Evolutionary conservation across 2,797 vertebrate species (phyloP).

Genomic region (Acestrorhynchus altus): DNA sequence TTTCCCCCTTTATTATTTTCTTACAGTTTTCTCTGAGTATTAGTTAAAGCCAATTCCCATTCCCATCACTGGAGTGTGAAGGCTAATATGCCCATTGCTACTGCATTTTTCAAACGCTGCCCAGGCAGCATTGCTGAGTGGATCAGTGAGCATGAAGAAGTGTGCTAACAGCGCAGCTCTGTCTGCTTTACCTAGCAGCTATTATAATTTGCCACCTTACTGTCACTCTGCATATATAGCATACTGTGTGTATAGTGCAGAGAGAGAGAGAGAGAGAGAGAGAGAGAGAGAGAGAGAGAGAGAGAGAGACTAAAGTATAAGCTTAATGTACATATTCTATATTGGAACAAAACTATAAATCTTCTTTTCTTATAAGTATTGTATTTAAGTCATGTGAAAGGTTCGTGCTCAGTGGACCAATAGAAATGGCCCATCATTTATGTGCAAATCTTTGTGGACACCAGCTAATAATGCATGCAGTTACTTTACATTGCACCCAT

Average conservation of each 20-base stretch:
- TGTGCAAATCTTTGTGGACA: no score
- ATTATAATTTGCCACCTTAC: conserved; percentile 7
- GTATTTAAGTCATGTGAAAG: no score
- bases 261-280: no score
- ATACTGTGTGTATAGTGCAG: background rate
- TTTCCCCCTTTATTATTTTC: background rate
- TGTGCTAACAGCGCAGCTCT: background rate
- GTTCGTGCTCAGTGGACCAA: no score
- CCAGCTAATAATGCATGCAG: no score
- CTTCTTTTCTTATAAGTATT: no score
- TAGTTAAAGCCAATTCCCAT: background rate
- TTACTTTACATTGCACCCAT: no score
- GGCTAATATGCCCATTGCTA: conserved; percentile 9
- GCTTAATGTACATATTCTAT: no score
- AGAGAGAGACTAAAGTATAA: no score
- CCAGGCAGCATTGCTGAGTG: conserved; percentile 16
- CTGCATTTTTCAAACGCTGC: conserved; percentile 18
- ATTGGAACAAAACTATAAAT: no score
- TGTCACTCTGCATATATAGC: background rate
- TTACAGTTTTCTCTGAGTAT: background rate
- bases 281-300: no score
- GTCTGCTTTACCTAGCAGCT: background rate
- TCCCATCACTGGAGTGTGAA: conserved; percentile 15
- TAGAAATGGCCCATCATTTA: no score
- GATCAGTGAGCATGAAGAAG: background rate